Base-by-base conservation (phyloP, 2,113 vertebrate species). In the Macroglossus sobrinus region DNA sequence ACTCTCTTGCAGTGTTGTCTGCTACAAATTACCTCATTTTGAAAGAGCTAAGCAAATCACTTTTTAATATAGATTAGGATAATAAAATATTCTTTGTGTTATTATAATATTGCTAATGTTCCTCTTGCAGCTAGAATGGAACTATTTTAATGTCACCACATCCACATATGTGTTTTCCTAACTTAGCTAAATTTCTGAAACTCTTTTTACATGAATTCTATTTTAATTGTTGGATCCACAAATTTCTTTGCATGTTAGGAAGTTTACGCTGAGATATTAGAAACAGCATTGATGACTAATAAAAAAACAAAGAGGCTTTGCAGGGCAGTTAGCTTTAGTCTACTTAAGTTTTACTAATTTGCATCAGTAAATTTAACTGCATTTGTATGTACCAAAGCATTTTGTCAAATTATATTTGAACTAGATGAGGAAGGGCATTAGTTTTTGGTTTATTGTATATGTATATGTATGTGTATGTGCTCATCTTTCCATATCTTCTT, bases 281-380 rank as follows among this genome's bases (percentile, higher is more conserved):
- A 87, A 93, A 92, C 53, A 91, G 35, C 35, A 45, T 50, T 92
- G 78, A 61, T 78, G 16, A 66, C 8, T 74, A 92, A 78, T 55
- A 78, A 64, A 80, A 66, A 96, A 69, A 47, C 13, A 66, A 79
- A 79, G 30, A 35, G 45, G 16, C 28, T 90, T 95, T 76, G 2
- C 4, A 10, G 40, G 40, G 28, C 11, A 55, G 61, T 94, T 59
- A 59, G 63, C 68, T 92, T 90, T 38, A 88, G 55, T 92, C 26
- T 55, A 16, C 6, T 72, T 86, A 93, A 89, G 55, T 96, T 92
- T 38, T 82, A 71, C 53, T 92, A 88, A 81, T 81, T 96, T 96
- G 7, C 72, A 69, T 91, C 94, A 74, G n/a, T 92, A 78, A 81
- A 85, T 5, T 33, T 94, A 92, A 71, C 38, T 93, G 38, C n/a